These are phyloP conservation scores for Blastobasis lacticolella DNA, from an alignment of 2,888 invertebrate species.

Conservation along the genomic window DNA sequence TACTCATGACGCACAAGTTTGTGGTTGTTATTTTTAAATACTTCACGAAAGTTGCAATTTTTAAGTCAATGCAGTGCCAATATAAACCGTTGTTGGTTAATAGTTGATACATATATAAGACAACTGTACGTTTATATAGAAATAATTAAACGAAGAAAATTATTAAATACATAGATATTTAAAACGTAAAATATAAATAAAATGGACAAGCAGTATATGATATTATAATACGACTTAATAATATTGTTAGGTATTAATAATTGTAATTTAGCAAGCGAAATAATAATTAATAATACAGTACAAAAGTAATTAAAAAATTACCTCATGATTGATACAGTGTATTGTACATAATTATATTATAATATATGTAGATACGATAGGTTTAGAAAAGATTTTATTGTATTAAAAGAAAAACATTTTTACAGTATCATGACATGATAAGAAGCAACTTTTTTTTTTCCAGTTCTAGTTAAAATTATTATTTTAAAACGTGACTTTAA, in stretches of 20 bases:
- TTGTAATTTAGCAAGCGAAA: conserved; percentile 4
- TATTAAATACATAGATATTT: conserved; percentile 11
- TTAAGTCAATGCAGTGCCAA: conserved; percentile 64
- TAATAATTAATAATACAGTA: conserved; percentile 24
- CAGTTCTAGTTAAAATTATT: background rate
- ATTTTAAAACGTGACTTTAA: background rate
- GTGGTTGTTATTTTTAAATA: conserved; percentile 15
- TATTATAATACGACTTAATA: conserved; percentile 25
- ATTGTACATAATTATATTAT: conserved; percentile 49
- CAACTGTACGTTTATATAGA: conserved; percentile 4
- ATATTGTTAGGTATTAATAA: conserved; percentile 7
- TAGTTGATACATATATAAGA: conserved; percentile 29
- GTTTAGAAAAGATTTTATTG: conserved; percentile 34
- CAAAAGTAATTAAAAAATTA: conserved; percentile 40
- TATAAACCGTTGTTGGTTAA: conserved; percentile 54
- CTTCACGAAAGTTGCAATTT: conserved; percentile 32
- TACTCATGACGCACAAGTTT: conserved; percentile 39
- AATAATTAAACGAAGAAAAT: conserved; percentile 30
- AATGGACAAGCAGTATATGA: conserved; percentile 40
- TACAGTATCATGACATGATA: conserved; percentile 14
- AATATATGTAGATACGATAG: conserved; percentile 24
- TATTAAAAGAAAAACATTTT: conserved; percentile 29
- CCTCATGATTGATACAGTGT: conserved; percentile 60
- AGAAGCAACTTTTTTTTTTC: conserved; percentile 48
- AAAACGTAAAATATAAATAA: conserved; percentile 19